A percentile compares a stretch with the other conserved stretches of the same genome.
Conservation (phyloP, 2,797 vertebrate species). For the Anomalospiza imberbis region DNA sequence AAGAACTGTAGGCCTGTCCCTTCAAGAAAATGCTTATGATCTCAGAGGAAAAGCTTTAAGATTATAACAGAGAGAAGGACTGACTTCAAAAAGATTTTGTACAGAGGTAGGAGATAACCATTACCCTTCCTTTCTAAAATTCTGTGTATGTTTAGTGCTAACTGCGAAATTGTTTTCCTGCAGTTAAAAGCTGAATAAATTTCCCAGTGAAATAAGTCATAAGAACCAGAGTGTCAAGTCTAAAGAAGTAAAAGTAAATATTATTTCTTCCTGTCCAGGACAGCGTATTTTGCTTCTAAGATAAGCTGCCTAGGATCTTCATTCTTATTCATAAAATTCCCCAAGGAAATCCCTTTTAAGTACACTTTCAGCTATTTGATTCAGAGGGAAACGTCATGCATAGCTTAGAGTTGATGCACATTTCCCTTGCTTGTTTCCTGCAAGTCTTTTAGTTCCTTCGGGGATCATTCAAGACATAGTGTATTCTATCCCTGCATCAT, state of each 20-base stretch:
- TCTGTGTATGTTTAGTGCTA: background rate
- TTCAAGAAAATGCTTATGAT: background rate
- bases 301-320: conserved; percentile 6
- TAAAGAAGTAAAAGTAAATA: conserved; percentile 17
- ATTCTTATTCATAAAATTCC: conserved; percentile 18
- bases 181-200: background rate
- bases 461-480: background rate
- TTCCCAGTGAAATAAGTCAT: background rate
- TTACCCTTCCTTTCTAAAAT: background rate
- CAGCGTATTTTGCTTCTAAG: conserved; percentile 16
- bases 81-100: background rate
- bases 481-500: background rate
- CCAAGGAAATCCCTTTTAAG: background rate
- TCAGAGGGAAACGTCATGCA: conserved; percentile 11
- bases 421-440: conserved; percentile 45
- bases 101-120: background rate
- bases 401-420: conserved; percentile 31
- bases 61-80: background rate
- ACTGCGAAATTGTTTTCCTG: background rate
- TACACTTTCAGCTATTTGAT: conserved; percentile 14
- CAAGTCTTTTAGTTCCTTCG: conserved; percentile 1
- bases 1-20: background rate
- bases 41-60: background rate
- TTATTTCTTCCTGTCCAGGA: conserved; percentile 29
- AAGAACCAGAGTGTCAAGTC: background rate